Conservation (phyloP, 2,888 invertebrate species). For the Athrips mouffetella region DNA sequence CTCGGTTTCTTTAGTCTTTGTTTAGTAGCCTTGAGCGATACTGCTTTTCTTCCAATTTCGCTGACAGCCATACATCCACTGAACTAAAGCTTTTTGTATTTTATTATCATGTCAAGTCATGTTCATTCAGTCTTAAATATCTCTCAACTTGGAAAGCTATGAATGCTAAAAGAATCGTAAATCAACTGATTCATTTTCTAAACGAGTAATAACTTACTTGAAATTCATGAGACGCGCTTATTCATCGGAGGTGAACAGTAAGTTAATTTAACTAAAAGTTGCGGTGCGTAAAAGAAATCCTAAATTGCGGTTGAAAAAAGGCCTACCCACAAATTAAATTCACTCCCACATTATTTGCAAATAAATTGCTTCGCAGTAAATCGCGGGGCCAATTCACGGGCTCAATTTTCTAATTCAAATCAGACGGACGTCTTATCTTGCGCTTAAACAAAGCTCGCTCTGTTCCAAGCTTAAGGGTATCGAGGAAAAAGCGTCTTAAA, state of each 20-base stretch:
- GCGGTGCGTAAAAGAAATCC: constrained; percentile 2
- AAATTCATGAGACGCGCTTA: background rate
- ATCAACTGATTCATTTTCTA: too few species aligned
- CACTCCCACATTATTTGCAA: constrained; percentile 50
- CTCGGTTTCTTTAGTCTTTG: background rate
- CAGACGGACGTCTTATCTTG: constrained; percentile 30
- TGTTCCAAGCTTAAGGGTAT: constrained; percentile 23
- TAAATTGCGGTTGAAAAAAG: constrained; percentile 13
- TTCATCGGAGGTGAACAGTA: background rate
- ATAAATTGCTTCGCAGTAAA: constrained; percentile 49
- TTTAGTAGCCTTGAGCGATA: constrained; percentile 4
- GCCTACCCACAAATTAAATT: constrained; percentile 36
- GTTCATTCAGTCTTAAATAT: background rate
- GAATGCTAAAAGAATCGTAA: too few species aligned
- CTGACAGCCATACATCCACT: background rate
- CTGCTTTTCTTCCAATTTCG: background rate
- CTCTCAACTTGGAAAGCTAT: too few species aligned
- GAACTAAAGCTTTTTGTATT: background rate
- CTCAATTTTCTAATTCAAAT: constrained; percentile 62
- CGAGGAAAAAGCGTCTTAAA: constrained; percentile 25
- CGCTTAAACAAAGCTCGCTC: constrained; percentile 42
- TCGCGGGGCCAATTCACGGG: constrained; percentile 35
- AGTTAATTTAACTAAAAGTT: background rate
- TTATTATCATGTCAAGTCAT: background rate
- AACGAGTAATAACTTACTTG: too few species aligned